Conservation (phyloP, 2,113 vertebrate species). For the human region GRCh38 chr12:94121501-94122000, state of each 20-base stretch:
- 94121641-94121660: not conserved
- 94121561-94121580: not conserved
- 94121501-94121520: no score
- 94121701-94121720: not conserved
- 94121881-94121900: not conserved
- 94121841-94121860: not conserved
- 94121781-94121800: not conserved
- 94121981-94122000: not conserved
- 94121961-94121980: not conserved
- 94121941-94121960: not conserved
- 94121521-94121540: no score
- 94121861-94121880: not conserved
- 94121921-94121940: not conserved
- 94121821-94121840: not conserved
- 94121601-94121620: not conserved
- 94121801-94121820: not conserved
- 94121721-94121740: not conserved
- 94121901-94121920: not conserved
- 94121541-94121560: fast-evolving
- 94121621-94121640: not conserved
- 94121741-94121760: not conserved
- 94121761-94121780: not conserved
- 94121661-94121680: not conserved
- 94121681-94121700: not conserved
- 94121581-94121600: not conserved